Conservation (phyloP, 2,113 vertebrate genomes). For the Meles meles region DNA sequence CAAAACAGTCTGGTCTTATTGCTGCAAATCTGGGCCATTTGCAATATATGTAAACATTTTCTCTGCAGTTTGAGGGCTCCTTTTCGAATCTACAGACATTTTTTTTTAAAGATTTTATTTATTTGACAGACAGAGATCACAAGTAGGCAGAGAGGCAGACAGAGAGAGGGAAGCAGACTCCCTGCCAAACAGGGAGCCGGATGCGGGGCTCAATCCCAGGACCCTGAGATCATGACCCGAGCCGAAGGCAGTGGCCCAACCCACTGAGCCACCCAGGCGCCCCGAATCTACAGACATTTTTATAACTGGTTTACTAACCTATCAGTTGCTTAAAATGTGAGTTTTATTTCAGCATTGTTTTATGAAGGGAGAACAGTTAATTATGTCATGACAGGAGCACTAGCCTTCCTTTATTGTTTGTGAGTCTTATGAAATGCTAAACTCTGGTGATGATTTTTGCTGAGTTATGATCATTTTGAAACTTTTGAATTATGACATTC, state of each 20-base stretch:
- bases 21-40: not conserved
- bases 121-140: no score
- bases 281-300: not conserved
- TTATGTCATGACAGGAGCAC: not conserved
- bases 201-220: no score
- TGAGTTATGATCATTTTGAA: slow-evolving; percentile 4
- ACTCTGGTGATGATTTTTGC: not conserved
- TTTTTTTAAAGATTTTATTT: no score
- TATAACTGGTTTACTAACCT: not conserved
- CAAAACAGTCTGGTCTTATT: not conserved
- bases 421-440: not conserved
- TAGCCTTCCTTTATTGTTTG: not conserved
- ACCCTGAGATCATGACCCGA: no score
- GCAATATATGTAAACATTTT: not conserved
- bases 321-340: not conserved
- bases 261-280: no score
- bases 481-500: slow-evolving; percentile 4
- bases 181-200: no score
- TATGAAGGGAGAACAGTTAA: not conserved
- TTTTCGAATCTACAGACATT: not conserved
- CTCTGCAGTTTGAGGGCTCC: not conserved
- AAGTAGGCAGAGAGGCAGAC: no score
- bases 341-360: slow-evolving; percentile 28
- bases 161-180: no score
- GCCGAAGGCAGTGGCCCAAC: no score